Conservation (phyloP, 2,888 invertebrate species). For the Antheraea assamensis region DNA sequence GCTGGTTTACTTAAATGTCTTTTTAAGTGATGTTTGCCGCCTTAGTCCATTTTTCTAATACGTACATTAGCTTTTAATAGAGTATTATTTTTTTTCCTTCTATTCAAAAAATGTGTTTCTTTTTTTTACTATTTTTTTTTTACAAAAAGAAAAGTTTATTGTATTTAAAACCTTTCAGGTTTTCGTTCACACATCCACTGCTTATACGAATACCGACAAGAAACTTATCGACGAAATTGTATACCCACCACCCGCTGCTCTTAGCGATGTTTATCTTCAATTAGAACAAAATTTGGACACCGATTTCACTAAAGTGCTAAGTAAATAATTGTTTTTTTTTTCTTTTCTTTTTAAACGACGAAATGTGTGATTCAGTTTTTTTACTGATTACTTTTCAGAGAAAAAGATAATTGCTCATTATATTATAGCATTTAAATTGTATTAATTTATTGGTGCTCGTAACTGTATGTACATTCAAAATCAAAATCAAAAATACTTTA, state of each 20-base stretch:
- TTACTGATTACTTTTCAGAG: too few species aligned
- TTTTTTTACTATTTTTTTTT: too few species aligned
- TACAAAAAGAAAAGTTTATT: too few species aligned
- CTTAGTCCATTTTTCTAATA: background rate
- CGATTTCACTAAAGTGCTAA: constrained; percentile 18
- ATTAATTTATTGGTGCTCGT: too few species aligned
- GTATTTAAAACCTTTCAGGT: constrained; percentile 18
- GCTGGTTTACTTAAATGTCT: too few species aligned
- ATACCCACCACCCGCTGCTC: constrained; percentile 30
- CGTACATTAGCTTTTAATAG: background rate
- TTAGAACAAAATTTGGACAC: background rate
- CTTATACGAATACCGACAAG: constrained; percentile 37
- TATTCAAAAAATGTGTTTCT: background rate
- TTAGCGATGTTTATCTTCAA: background rate
- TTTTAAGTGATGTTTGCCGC: background rate
- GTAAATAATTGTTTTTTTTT: constrained; percentile 18
- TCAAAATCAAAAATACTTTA: too few species aligned
- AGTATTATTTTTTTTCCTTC: background rate
- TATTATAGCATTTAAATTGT: too few species aligned
- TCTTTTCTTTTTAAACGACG: too few species aligned
- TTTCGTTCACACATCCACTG: constrained; percentile 47
- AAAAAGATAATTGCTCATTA: too few species aligned
- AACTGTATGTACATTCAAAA: too few species aligned
- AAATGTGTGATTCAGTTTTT: too few species aligned
- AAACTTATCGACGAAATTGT: constrained; percentile 39